phyloP scores from a whole-genome alignment of 2,888 invertebrate species.

The Zaprionus lineosus region DNA sequence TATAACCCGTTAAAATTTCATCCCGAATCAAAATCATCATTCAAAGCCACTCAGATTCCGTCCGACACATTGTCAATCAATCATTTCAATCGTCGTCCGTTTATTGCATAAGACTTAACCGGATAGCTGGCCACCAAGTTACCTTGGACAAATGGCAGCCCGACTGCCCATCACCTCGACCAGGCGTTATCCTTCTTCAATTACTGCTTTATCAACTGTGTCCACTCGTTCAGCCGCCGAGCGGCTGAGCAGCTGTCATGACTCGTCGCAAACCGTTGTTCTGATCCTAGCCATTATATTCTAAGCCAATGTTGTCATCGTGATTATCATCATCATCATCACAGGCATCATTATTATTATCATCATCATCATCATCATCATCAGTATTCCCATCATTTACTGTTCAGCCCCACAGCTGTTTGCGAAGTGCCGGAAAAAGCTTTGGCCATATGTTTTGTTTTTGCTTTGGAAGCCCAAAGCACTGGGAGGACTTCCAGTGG shows the following conservation, averaged over 20 bases:
- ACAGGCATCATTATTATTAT: conserved; percentile 2
- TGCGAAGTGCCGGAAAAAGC: conserved; percentile 44
- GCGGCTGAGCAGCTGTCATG: conserved; percentile 36
- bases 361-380: conserved; percentile 27
- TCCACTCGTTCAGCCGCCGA: no score
- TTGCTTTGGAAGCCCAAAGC: conserved; percentile 44
- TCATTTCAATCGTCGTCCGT: conserved; percentile 24
- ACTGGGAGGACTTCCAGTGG: conserved; percentile 38
- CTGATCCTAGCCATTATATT: conserved; percentile 19
- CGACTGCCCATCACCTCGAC: not conserved
- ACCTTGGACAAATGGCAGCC: conserved; percentile 33
- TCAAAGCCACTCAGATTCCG: not conserved
- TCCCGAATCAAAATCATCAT: not conserved
- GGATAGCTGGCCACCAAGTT: conserved; percentile 4
- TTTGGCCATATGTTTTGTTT: conserved; percentile 61
- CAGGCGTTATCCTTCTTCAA: not conserved
- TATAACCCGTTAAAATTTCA: conserved; percentile 6
- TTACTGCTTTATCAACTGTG: conserved; percentile 23
- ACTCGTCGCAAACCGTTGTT: conserved; percentile 7
- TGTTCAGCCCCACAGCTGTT: conserved; percentile 68
- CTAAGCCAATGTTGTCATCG: conserved; percentile 40
- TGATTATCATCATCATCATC: not conserved
- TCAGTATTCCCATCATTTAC: conserved; percentile 7
- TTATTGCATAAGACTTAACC: conserved; percentile 44
- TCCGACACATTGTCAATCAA: conserved; percentile 37